These are phyloP conservation scores for Diachasmimorpha longicaudata DNA, from an alignment of 1,140 invertebrate genomes.

Conservation along the genomic window DNA sequence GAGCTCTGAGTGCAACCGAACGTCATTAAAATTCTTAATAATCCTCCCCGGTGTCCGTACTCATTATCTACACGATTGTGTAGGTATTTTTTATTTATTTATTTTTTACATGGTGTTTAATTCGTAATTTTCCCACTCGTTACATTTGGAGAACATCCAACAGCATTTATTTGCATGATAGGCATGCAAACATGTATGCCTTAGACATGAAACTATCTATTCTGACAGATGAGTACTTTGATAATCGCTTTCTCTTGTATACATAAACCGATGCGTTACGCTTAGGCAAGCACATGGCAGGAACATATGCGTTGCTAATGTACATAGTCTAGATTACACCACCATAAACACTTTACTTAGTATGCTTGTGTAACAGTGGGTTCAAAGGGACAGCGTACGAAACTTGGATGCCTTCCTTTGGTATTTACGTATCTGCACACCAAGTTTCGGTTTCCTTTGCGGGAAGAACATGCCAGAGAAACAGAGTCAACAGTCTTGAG, in stretches of 20 bases:
- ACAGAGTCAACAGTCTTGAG: background rate
- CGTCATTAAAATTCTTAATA: too few relatives aligned
- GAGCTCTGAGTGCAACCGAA: too few relatives aligned
- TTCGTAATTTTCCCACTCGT: background rate
- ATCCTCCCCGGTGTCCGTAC: too few relatives aligned
- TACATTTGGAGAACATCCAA: constrained; percentile 7
- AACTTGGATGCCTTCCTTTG: background rate
- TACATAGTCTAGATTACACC: constrained; percentile 1
- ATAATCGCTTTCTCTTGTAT: constrained; percentile 9
- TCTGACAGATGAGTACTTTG: constrained; percentile 2
- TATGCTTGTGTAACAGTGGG: background rate
- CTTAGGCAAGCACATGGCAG: constrained; percentile 8
- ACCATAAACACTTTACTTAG: constrained; percentile 7
- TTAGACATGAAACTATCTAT: background rate
- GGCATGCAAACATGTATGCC: background rate
- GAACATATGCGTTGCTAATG: background rate
- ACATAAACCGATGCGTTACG: constrained; percentile 10
- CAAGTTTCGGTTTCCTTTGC: background rate
- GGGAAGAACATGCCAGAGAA: background rate
- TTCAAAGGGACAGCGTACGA: background rate
- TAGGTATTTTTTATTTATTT: too few relatives aligned
- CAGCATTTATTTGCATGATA: background rate
- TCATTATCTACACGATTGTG: too few relatives aligned
- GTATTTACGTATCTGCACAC: background rate
- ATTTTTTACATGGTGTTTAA: background rate